Evolutionary conservation across 2,113 vertebrate species (phyloP).

Genomic region (Rhagologus leucostigma): DNA sequence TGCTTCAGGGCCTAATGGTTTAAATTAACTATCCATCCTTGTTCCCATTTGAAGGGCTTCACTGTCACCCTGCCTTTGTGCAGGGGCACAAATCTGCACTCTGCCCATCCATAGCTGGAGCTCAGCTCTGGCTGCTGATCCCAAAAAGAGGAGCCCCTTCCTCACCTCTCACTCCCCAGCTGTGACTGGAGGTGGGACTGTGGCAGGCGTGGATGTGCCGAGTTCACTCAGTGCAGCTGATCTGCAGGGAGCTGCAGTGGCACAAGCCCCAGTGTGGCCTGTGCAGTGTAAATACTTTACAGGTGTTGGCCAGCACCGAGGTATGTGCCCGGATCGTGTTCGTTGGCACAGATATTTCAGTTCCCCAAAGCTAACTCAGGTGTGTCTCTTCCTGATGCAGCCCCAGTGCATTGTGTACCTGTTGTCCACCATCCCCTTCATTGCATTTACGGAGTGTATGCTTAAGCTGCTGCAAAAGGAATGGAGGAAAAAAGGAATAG

Average conservation of each 20-base stretch:
- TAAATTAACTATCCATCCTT: background rate
- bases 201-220: background rate
- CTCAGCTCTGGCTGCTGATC: background rate
- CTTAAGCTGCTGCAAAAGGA: background rate
- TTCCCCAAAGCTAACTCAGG: background rate
- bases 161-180: accelerated
- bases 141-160: background rate
- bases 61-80: background rate
- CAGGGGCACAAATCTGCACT: background rate
- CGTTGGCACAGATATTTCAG: background rate
- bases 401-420: background rate
- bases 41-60: background rate
- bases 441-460: background rate
- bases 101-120: background rate
- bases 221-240: background rate
- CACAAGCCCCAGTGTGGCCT: background rate
- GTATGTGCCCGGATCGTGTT: background rate
- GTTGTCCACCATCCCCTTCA: background rate
- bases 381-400: background rate
- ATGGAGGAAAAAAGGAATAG: background rate
- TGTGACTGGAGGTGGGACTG: accelerated
- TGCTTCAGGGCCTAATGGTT: background rate
- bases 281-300: background rate
- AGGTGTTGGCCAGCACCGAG: background rate
- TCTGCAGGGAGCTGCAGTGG: background rate